These are phyloP conservation scores for Zelleria hepariella DNA, from an alignment of 2,888 invertebrate genomes.

Conservation along the genomic window DNA sequence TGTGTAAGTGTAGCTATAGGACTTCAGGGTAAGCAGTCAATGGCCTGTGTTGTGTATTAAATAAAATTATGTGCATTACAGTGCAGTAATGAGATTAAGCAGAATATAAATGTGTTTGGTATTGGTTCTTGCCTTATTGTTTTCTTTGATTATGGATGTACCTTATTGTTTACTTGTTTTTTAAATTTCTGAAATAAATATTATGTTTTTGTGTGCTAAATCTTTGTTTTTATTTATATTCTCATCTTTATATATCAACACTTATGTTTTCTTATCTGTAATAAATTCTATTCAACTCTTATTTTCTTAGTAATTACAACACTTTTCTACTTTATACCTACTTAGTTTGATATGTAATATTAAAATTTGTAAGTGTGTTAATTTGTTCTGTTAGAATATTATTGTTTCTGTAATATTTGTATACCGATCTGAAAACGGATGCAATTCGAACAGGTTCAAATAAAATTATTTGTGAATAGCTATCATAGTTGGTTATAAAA, in stretches of 20 bases:
- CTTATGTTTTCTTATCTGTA: background rate
- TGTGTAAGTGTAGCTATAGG: conserved; percentile 10
- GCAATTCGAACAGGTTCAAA: no score
- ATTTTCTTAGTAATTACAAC: background rate
- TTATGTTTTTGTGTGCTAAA: background rate
- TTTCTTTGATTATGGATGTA: background rate
- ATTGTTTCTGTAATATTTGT: no score
- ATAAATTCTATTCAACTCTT: background rate
- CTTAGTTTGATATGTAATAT: no score
- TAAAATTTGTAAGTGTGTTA: no score
- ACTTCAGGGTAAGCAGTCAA: conserved; percentile 15
- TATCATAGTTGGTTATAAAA: no score
- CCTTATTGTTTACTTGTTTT: background rate
- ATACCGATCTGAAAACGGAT: no score
- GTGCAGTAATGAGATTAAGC: conserved; percentile 1
- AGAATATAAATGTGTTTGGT: background rate
- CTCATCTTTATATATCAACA: background rate
- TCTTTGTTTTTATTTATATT: background rate
- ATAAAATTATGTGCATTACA: conserved; percentile 1
- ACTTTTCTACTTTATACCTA: no score
- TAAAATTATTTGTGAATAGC: no score
- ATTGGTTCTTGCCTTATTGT: background rate
- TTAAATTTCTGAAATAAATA: background rate
- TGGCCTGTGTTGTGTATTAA: conserved; percentile 16
- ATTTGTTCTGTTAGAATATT: no score